These are phyloP conservation scores for Rhynchophorus ferrugineus DNA, from an alignment of 1,140 invertebrate genomes.

Conservation along the genomic window DNA sequence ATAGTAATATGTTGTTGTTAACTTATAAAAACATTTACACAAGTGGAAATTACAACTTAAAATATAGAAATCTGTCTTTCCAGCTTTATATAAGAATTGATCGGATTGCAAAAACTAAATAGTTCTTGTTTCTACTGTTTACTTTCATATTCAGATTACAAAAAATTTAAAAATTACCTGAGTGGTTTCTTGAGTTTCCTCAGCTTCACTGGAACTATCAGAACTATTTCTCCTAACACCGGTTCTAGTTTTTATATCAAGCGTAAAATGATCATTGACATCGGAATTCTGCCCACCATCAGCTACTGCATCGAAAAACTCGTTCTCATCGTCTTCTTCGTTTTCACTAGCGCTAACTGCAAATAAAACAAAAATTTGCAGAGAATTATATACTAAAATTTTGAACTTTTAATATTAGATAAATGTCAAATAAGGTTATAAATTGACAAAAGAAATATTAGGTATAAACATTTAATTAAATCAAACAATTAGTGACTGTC, in stretches of 20 bases:
- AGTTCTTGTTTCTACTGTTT: no score
- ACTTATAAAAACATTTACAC: no score
- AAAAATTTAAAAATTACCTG: no score
- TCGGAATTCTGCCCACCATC: constrained; percentile 45
- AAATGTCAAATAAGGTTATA: neutral
- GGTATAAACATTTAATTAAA: neutral
- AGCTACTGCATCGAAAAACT: constrained; percentile 88
- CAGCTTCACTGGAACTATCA: constrained; percentile 44
- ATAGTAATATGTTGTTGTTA: no score
- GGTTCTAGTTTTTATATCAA: constrained; percentile 51
- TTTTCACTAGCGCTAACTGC: constrained; percentile 50
- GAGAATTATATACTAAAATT: neutral
- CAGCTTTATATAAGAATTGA: no score
- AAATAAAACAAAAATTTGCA: constrained; percentile 17
- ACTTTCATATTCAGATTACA: no score
- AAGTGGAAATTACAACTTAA: no score
- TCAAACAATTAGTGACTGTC: neutral
- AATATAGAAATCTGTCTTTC: no score
- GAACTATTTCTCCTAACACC: constrained; percentile 38
- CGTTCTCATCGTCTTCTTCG: constrained; percentile 82
- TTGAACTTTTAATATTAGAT: neutral
- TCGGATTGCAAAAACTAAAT: no score
- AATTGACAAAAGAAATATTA: neutral
- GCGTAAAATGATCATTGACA: constrained; percentile 53
- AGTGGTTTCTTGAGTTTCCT: constrained; percentile 38